Evolutionary conservation across 2,113 vertebrate genomes (phyloP), one percentile per base, ranked within the genome.

Genomic region (Macquaria ambigua): DNA sequence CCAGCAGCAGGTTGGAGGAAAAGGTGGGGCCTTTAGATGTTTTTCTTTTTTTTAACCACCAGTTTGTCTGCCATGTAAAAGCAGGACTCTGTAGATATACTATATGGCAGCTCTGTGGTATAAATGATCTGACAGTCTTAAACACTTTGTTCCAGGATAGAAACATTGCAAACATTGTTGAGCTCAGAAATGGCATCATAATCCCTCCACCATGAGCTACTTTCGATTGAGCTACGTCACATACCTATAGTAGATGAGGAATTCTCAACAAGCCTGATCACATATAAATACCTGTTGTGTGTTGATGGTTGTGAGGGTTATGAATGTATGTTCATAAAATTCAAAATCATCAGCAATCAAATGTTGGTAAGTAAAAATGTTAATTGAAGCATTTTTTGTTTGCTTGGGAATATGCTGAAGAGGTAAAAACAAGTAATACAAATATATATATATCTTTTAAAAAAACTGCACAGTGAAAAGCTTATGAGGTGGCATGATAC

Each of bases 401-500:
- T 46, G 56, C 43, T 70, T 75, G 25, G 48, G 28, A 96, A 94
- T 95, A 94, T 94, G 94, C 94, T 95, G 3, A n/a, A n/a, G 41
- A 34, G 28, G 5, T 21, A 23, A 95, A 94, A 31, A 41, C 10
- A 37, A 55, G 15, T 20, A 53, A 41, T 55, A 43, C 14, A 23
- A 21, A 31, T 43, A 55, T 46, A 48, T 39, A 12, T 74, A 31
- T 31, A 31, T 53, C 6, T 55, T 15, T 28, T 16, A 16, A 4
- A 79, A 39, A 39, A 56, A n/a, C 16, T 58, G 43, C 34, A 50
- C 41, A 63, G 25, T 37, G 2, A 39, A 46, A 58, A 41, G 62
- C n/a, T 46, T 61, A 21, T 56, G 20, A 58, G 28, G 66, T 50
- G 25, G 70, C 21, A 63, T 77, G 52, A 11, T 72, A 4, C 8